A percentile compares a stretch with the other conserved stretches of the same genome.
Evolutionary conservation across 2,113 vertebrate species (phyloP).

Genomic region (Todiramphus chloris): DNA sequence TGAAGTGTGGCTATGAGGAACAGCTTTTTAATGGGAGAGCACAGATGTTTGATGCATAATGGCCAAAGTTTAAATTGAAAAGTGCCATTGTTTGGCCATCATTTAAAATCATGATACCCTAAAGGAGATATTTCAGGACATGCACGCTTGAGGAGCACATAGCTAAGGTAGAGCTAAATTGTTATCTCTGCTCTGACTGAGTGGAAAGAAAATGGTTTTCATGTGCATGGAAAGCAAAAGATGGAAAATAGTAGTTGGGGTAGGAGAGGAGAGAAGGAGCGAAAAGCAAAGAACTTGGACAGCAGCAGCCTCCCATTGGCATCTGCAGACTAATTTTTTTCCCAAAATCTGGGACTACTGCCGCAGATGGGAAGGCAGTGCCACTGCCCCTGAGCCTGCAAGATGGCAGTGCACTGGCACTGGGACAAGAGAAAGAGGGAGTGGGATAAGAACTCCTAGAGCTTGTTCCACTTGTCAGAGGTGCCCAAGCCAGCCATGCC

Average conservation of each 20-base stretch:
- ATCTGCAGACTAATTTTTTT: background rate
- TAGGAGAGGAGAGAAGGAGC: background rate
- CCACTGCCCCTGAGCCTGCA: background rate
- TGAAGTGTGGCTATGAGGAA: background rate
- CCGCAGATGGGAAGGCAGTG: background rate
- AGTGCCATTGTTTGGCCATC: background rate
- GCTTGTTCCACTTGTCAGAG: background rate
- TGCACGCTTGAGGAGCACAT: background rate
- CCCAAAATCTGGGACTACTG: accelerated
- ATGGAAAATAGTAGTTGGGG: background rate
- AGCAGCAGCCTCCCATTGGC: background rate
- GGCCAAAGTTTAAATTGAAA: constrained; percentile 2
- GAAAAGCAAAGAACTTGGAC: background rate
- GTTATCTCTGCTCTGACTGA: background rate
- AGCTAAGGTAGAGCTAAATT: background rate
- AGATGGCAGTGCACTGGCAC: background rate
- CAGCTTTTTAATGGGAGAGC: constrained; percentile 24
- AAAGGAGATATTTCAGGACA: background rate
- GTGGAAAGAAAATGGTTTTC: background rate
- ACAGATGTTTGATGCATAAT: constrained; percentile 8
- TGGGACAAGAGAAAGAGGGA: background rate
- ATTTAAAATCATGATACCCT: background rate
- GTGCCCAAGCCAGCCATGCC: background rate
- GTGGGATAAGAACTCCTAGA: accelerated
- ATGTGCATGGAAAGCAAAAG: background rate